Base-by-base conservation (phyloP, 2,888 invertebrate genomes). In the Alitta virens region DNA sequence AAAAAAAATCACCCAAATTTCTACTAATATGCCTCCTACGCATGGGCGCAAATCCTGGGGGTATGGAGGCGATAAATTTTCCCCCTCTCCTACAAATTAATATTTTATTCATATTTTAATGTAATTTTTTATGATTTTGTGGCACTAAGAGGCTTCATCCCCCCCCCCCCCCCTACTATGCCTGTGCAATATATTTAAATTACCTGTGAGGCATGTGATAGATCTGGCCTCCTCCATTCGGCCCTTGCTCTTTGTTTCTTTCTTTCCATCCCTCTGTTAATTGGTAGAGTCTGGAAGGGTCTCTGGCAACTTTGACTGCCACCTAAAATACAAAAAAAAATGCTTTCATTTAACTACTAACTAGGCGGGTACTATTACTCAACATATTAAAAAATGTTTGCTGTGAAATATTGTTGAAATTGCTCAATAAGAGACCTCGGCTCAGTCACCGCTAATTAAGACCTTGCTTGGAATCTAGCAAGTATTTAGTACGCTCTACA, bases 261-360 rank as follows among this genome's bases (percentile, higher is more conserved):
- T 76, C 73, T 60, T 72, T 77, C 78, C 78, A 79, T 1, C 77
- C 79, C 26, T 73, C 73, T 33, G 81, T 81, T 14, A 78, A 78
- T 55, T 75, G 69, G 33, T 76, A 66, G 42, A 81, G 65, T 57
- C 80, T 71, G 54, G 64, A 71, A 0, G 80, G 80, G 67, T 81
- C 80, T 53, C 78, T 64, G 2, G 71, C 66, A 1, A 75, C 76
- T 21, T 70, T 69, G 24, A 75, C 68, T 53, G 76, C 72, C 26
- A 75, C 74, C 72, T 75, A 56, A 26, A 52, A 25, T 21, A 33
- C 21, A 38, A 49, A 7, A 21, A 7, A 9, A n/a, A 21, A 14
- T 12, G 12, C 42, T 40, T 40, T 14, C 12, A 40, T 40, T 40
- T 40, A n/a, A 40, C 16, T 40, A n/a, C 12, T 40, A 40, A 14